These are phyloP conservation scores for Pteronura brasiliensis DNA, from an alignment of 2,113 vertebrate species.

Conservation along the genomic window DNA sequence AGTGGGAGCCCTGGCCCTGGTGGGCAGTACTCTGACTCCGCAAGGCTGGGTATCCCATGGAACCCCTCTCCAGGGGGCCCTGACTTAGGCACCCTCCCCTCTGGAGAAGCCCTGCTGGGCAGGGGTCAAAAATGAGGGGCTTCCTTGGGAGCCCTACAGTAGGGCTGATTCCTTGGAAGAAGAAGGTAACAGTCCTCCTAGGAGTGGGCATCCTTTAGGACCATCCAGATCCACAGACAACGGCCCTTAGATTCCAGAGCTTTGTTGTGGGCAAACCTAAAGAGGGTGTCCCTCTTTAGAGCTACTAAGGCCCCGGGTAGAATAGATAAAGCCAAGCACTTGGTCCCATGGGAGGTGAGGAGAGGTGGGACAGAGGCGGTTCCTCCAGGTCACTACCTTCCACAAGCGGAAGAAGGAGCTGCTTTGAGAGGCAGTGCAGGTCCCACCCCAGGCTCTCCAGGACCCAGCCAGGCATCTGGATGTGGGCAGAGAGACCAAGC, in stretches of 20 bases:
- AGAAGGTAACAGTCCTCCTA: neutral
- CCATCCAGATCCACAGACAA: neutral
- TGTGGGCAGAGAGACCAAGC: neutral
- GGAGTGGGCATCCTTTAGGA: neutral
- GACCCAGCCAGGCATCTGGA: neutral
- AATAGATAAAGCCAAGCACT: neutral
- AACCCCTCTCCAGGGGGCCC: neutral
- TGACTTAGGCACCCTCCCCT: neutral
- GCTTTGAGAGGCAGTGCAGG: neutral
- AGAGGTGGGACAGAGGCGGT: neutral
- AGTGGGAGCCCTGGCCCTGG: neutral
- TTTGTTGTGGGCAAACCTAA: neutral
- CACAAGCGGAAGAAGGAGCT: neutral
- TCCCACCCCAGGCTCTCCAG: neutral
- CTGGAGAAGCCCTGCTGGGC: neutral
- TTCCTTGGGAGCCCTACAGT: neutral
- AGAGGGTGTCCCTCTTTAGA: neutral
- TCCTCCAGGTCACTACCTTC: neutral
- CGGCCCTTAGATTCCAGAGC: neutral
- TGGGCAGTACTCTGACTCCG: neutral
- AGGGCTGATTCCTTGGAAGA: neutral
- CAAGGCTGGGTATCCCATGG: neutral
- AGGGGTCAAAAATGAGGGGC: neutral
- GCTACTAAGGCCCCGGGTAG: neutral
- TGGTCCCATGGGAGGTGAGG: neutral